Percentiles rank a stretch among this genome's conserved stretches.
Conservation (phyloP, 2,113 vertebrate species). For the Lipophrys pholis region DNA sequence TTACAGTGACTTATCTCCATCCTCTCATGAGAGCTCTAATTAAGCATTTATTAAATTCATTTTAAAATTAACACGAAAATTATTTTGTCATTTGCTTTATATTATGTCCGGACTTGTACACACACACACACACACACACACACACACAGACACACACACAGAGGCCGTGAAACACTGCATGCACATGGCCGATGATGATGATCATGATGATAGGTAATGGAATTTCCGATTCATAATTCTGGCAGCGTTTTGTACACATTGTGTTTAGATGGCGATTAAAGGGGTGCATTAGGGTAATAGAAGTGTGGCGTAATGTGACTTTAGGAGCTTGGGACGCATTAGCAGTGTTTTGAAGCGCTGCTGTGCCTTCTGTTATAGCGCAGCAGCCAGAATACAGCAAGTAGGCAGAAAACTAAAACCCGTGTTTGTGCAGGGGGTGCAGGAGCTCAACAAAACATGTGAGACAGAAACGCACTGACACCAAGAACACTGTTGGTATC, state of each 20-base stretch:
- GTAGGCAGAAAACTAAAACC: too few species aligned
- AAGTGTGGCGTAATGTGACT: not conserved
- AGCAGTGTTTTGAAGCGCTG: not conserved
- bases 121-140: not conserved
- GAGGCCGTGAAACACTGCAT: too few species aligned
- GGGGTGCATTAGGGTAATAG: not conserved
- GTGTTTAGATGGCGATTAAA: not conserved
- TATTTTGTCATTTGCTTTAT: not conserved
- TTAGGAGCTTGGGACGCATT: not conserved
- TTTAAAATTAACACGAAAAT: not conserved
- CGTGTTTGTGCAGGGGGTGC: too few species aligned
- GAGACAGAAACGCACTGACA: too few species aligned
- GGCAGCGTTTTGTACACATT: slow-evolving; percentile 2
- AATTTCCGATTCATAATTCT: not conserved
- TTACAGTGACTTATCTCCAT: not conserved
- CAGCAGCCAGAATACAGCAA: not conserved
- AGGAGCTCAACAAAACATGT: too few species aligned
- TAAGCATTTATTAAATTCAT: not conserved
- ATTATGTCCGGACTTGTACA: not conserved
- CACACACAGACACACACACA: not conserved
- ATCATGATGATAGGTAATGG: not conserved
- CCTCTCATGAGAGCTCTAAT: not conserved
- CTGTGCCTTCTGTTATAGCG: not conserved
- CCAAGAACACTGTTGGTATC: too few species aligned
- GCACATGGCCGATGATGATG: not conserved